These are phyloP conservation scores for Drosophila anomelani DNA, from an alignment of 2,888 invertebrate genomes.

Conservation along the genomic window DNA sequence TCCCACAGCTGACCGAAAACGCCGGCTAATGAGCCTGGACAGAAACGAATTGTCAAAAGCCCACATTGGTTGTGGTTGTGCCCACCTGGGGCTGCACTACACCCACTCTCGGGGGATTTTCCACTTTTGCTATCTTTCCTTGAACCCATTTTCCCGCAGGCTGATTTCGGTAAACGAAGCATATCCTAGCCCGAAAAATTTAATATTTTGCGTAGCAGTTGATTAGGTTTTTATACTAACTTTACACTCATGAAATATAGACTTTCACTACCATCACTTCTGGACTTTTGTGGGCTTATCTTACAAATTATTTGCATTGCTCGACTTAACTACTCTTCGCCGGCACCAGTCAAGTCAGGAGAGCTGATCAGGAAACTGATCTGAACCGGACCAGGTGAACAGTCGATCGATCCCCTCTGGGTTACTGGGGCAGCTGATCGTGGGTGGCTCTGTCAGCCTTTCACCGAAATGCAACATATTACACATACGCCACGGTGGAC, in stretches of 20 bases:
- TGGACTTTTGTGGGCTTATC: neutral
- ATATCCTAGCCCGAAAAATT: neutral
- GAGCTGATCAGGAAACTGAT: constrained; percentile 42
- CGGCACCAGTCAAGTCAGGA: neutral
- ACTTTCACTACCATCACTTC: neutral
- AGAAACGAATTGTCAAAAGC: constrained; percentile 41
- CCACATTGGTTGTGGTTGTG: constrained; percentile 16
- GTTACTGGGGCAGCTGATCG: constrained; percentile 72
- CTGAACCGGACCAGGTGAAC: constrained; percentile 12
- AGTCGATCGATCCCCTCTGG: constrained; percentile 51
- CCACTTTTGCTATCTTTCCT: constrained; percentile 52
- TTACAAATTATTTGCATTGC: constrained; percentile 1
- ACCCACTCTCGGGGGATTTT: constrained; percentile 55
- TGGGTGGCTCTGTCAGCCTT: constrained; percentile 71
- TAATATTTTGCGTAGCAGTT: neutral
- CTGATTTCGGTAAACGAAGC: constrained; percentile 21
- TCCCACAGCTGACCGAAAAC: constrained; percentile 9
- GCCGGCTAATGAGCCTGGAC: constrained; percentile 47
- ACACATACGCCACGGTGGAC: constrained; percentile 49
- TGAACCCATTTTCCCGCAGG: constrained; percentile 58
- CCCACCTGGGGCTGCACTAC: constrained; percentile 38
- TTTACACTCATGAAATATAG: too few relatives aligned
- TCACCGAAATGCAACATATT: constrained; percentile 58
- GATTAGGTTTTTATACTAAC: neutral
- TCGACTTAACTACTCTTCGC: constrained; percentile 4